These are phyloP conservation scores for Drosophila ercepeae DNA, from an alignment of 1,140 invertebrate species.

Conservation along the genomic window DNA sequence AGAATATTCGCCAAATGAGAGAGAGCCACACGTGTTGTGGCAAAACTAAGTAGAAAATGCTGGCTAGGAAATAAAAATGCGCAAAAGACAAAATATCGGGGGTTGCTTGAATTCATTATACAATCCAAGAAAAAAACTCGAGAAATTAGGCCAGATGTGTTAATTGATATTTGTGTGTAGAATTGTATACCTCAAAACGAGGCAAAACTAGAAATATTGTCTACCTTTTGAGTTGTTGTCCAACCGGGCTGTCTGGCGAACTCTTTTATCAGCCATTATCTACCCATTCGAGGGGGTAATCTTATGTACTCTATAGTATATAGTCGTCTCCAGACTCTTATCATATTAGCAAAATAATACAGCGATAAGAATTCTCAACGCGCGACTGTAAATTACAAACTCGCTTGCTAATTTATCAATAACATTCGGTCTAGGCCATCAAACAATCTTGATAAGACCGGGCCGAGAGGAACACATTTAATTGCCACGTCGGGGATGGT, in stretches of 20 bases:
- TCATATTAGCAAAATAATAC: conserved; percentile 18
- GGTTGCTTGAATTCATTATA: conserved; percentile 14
- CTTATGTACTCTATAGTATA: neutral
- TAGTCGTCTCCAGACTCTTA: conserved; percentile 20
- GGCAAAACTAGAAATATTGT: conserved; percentile 31
- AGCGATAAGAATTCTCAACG: neutral
- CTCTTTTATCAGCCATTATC: conserved; percentile 34
- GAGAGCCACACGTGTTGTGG: conserved; percentile 34
- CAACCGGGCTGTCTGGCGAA: conserved; percentile 24
- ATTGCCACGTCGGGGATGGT: conserved; percentile 1
- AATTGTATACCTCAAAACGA: neutral
- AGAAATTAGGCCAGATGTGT: conserved; percentile 54
- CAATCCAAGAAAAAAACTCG: no score
- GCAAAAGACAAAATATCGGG: conserved; percentile 17
- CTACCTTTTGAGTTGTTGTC: conserved; percentile 36
- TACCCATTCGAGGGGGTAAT: conserved; percentile 24
- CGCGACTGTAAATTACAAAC: conserved; percentile 32
- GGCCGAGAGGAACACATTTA: neutral
- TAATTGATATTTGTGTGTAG: conserved; percentile 31
- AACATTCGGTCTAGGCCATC: neutral
- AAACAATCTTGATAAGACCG: conserved; percentile 5
- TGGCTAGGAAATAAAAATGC: conserved; percentile 16
- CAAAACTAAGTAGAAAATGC: conserved; percentile 5
- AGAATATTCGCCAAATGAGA: conserved; percentile 13
- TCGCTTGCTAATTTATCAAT: conserved; percentile 15